Base-by-base conservation (phyloP, 1,140 invertebrate species). In the Calycopis cecrops region DNA sequence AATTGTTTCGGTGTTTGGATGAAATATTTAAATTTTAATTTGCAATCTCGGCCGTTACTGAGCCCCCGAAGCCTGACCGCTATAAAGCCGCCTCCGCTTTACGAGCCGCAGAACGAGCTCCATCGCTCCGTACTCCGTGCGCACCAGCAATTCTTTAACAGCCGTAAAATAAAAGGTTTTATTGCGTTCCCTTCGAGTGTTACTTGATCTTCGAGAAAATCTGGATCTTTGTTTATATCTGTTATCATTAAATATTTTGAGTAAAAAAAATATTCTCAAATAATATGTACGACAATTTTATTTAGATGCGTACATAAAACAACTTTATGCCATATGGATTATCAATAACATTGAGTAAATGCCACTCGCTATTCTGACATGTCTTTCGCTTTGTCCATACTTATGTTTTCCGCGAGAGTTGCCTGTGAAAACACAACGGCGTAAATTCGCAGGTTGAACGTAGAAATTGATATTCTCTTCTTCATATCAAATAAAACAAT, bases 1-100 rank as follows among this genome's bases (percentile, higher is more conserved):
- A 16, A 16, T 44, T 14, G 40, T 9, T n/a, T 37, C 8, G 7
- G 40, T 44, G 9, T 40, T 44, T 17, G 40, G n/a, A 40, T 49
- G 16, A 49, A 12, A 44, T 53, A 44, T 53, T 53, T 53, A 53
- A 53, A 53, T 53, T 53, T 53, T 53, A 53, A 53, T 53, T 53
- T 16, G 38, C 38, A 53, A 53, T 53, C 52, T 44, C 38, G 21
- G 38, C 42, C 28, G 18, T 40, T 40, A 21, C 12, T 21, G 51
- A 28, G 35, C 52, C 14, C 9, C 38, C 6, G 21, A 28, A 50
- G 48, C 48, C n/a, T 50, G 48, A 50, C 48, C 48, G 48, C 21
- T 34, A 50, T 53, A 53, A 53, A 53, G 10, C 18, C 16, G 18
- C 28, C 40, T 10, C 52, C 42, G 51, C 18, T 42, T 53, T 53